Percentiles rank a stretch among this genome's conserved stretches.
These are phyloP conservation scores for Macquaria ambigua DNA, from an alignment of 2,113 vertebrate species.

Conservation along the genomic window DNA sequence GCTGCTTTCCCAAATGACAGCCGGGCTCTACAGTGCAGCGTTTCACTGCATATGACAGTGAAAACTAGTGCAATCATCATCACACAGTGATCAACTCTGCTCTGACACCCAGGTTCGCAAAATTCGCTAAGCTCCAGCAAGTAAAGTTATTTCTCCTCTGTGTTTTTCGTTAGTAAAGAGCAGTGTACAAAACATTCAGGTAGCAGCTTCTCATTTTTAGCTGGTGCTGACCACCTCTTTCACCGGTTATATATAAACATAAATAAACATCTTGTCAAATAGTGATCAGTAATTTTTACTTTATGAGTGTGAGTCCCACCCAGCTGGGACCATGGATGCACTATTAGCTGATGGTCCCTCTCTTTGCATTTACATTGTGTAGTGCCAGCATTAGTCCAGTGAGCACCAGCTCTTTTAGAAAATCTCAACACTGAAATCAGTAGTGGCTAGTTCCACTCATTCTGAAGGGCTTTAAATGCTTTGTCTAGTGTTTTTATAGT, in stretches of 20 bases:
- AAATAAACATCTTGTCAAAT: background rate
- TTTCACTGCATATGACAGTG: no score
- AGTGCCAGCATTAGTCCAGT: background rate
- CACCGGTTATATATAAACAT: background rate
- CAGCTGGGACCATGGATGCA: background rate
- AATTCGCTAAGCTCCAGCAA: no score
- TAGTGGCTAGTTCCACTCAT: background rate
- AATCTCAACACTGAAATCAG: background rate
- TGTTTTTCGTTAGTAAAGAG: no score
- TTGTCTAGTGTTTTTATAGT: background rate
- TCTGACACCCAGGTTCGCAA: no score
- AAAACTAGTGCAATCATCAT: no score
- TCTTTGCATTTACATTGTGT: background rate
- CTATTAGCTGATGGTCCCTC: background rate
- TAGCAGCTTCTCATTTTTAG: background rate
- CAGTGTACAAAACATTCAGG: background rate
- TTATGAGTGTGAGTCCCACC: background rate
- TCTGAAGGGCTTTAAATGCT: background rate
- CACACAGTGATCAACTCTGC: no score
- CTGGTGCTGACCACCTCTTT: background rate
- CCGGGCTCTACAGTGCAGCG: background rate
- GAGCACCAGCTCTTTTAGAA: background rate
- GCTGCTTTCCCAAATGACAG: background rate
- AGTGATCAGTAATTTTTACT: background rate
- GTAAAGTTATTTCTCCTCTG: no score